phyloP scores from a whole-genome alignment of 92 coral and sea anemone genomes.

The Metridium senile region DNA sequence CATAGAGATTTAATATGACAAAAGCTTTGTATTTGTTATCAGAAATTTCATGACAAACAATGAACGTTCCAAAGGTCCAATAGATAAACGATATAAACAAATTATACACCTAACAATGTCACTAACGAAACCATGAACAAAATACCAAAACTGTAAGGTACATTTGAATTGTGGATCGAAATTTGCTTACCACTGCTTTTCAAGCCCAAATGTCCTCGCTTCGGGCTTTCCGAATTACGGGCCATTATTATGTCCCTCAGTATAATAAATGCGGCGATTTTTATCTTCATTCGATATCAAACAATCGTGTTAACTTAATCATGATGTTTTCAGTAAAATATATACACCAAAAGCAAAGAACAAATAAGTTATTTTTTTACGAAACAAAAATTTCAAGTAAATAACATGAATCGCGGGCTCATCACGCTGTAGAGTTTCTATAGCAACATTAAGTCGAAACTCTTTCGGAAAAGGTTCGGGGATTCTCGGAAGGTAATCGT shows the following conservation, averaged over 20 bases:
- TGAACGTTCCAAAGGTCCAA: no score
- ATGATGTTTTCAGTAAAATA: background rate
- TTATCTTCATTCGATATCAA: background rate
- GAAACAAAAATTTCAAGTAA: background rate
- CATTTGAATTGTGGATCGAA: background rate
- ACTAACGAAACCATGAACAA: no score
- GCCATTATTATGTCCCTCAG: background rate
- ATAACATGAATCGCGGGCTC: constrained; percentile 32
- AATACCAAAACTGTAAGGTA: no score
- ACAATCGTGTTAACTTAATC: no score
- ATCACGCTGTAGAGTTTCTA: constrained; percentile 26
- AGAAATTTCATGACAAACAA: no score
- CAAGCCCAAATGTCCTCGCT: constrained; percentile 63
- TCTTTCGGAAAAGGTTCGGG: background rate
- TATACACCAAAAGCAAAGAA: background rate
- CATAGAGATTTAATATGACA: background rate
- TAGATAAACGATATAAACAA: no score
- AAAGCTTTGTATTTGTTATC: no score
- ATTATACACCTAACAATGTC: no score
- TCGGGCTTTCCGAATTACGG: constrained; percentile 1
- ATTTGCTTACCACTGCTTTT: constrained; percentile 68
- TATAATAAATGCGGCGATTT: background rate
- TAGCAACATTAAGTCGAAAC: constrained; percentile 5
- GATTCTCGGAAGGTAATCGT: background rate
- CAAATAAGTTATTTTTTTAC: background rate